Evolutionary conservation across 2,888 invertebrate species (phyloP), one percentile per base, ranked within the genome.

Genomic region (Pterostichus madidus): DNA sequence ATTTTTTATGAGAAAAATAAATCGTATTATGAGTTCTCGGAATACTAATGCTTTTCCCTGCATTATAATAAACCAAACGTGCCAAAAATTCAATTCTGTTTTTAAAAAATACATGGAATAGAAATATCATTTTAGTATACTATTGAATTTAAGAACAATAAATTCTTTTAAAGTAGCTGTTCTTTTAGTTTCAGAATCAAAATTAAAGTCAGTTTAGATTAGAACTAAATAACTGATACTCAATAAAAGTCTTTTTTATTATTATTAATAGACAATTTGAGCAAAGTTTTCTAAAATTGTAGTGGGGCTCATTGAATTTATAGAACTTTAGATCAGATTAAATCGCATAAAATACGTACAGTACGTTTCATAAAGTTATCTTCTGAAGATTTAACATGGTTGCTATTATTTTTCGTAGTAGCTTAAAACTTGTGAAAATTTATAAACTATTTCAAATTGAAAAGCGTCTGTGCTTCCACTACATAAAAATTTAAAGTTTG

Each of bases 251-350:
- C 6, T 8, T 64, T 64, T 35, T 24, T 24, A 3, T 2, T 24
- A 24, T 24, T 64, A 64, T 32, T 13, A 35, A 56, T 0, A 8
- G 17, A 8, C 13, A 64, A 1, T 32, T 2, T 32, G 7, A 32
- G 35, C 35, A 64, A 64, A 64, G 11, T 64, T 64, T 64, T 64
- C n/a, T 64, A n/a, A 64, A 64, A 64, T 64, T 64, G 35, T 35
- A 35, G 35, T n/a, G 10, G 59, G 32, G 3, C n/a, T 13, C 35
- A 32, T 0, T n/a, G 5, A 64, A 64, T 32, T 64, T 64, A 32
- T 1, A 35, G 13, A 64, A 64, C 64, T 64, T 64, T 64, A 64
- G 7, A 64, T 64, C 35, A 64, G 35, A 32, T 64, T 64, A 64
- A 13, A 32, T n/a, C n/a, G 64, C 13, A 64, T 64, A 35, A n/a